Evolutionary conservation across 2,888 invertebrate genomes (phyloP).

Genomic region (Achlya flavicornis): DNA sequence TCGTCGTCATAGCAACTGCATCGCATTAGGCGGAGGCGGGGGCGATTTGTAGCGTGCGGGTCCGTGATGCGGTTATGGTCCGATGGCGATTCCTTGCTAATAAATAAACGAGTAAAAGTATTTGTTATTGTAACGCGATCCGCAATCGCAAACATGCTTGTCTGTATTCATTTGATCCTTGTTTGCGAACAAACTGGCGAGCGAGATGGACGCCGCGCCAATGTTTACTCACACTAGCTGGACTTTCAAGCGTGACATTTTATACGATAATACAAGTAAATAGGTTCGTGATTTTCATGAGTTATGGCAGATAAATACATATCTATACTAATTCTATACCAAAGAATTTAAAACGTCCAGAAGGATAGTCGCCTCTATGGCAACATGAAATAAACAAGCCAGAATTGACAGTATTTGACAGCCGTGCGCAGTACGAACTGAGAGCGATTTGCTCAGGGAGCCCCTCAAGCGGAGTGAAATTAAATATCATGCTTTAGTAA

Average conservation of each 20-base stretch:
- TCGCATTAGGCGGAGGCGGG: slow-evolving; percentile 64
- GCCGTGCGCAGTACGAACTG: no score
- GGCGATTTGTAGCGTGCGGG: slow-evolving; percentile 36
- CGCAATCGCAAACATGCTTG: slow-evolving; percentile 70
- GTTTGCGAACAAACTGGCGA: slow-evolving; percentile 78
- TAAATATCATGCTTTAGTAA: no score
- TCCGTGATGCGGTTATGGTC: not conserved
- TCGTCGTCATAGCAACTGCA: slow-evolving; percentile 77
- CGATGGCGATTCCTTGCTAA: slow-evolving; percentile 41
- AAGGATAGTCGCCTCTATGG: no score
- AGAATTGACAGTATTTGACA: no score
- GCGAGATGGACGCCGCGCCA: slow-evolving; percentile 72
- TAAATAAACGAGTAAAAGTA: slow-evolving; percentile 62
- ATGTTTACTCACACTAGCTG: slow-evolving; percentile 64
- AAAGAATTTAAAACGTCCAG: no score
- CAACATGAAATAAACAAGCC: no score
- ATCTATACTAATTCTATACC: not conserved
- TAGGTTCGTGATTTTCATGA: not conserved
- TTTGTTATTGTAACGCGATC: slow-evolving; percentile 79
- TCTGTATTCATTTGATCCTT: slow-evolving; percentile 78
- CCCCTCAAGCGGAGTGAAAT: no score
- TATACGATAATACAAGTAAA: slow-evolving; percentile 39
- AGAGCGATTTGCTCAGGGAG: no score
- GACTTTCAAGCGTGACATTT: slow-evolving; percentile 64
- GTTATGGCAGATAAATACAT: not conserved